Evolutionary conservation across 2,797 vertebrate genomes (phyloP).

Genomic region (Pterois miles): DNA sequence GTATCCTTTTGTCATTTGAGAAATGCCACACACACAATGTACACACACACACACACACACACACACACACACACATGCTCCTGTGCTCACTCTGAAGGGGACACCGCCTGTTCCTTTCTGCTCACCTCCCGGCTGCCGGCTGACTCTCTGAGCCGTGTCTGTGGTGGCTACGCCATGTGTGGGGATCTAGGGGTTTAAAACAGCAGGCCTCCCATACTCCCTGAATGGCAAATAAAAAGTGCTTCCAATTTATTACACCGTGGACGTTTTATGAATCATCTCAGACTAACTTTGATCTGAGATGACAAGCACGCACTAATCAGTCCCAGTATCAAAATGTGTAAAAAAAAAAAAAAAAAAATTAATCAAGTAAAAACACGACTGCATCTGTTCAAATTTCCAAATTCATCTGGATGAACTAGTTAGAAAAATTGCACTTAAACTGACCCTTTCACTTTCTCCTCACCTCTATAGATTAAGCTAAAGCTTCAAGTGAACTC

Average conservation of each 20-base stretch:
- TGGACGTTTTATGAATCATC: slow-evolving; percentile 64
- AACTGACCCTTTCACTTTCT: background rate
- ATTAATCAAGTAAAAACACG: background rate
- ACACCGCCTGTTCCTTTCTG: slow-evolving; percentile 82
- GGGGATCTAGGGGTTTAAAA: slow-evolving; percentile 86
- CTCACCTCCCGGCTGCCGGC: slow-evolving; percentile 81
- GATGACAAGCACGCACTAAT: slow-evolving; percentile 54
- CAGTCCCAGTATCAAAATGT: slow-evolving; percentile 15
- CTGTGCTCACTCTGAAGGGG: slow-evolving; percentile 80
- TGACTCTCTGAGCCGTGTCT: slow-evolving; percentile 82
- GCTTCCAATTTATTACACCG: slow-evolving; percentile 67
- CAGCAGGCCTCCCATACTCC: slow-evolving; percentile 81
- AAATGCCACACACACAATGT: slow-evolving; percentile 73
- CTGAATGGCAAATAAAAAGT: slow-evolving; percentile 72
- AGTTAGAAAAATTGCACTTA: slow-evolving; percentile 4
- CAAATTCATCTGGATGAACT: background rate
- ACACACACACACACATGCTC: slow-evolving; percentile 57
- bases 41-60: slow-evolving; percentile 29
- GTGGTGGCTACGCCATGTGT: slow-evolving; percentile 83
- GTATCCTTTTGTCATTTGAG: slow-evolving; percentile 80
- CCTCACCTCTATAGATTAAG: slow-evolving; percentile 13
- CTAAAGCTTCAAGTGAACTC: slow-evolving; percentile 8
- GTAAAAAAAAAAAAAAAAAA: background rate
- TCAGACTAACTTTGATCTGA: slow-evolving; percentile 64
- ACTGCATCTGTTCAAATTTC: background rate